Evolutionary conservation across 2,113 vertebrate species (phyloP).

Genomic region (Bos taurus): ARS-UCD2.0 NC_037346.1:47394501-47395000

Average conservation of each 20-base stretch:
- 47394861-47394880: not conserved
- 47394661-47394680: not conserved
- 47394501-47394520: not conserved
- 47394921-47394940: not conserved
- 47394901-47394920: not conserved
- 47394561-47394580: not conserved
- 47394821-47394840: not conserved
- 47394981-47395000: not conserved
- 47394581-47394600: not conserved
- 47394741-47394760: not conserved
- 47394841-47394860: not conserved
- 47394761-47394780: conserved; percentile 6
- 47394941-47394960: not conserved
- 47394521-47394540: not conserved
- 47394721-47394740: not conserved
- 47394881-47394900: not conserved
- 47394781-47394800: not conserved
- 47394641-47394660: not conserved
- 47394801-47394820: not conserved
- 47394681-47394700: not conserved
- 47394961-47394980: not conserved
- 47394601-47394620: not conserved
- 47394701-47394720: conserved; percentile 1
- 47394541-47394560: not conserved
- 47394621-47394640: not conserved